Percentiles rank a stretch among this genome's conserved stretches.
These are phyloP conservation scores for Drosophila colorata DNA, from an alignment of 2,888 invertebrate genomes.

Conservation along the genomic window DNA sequence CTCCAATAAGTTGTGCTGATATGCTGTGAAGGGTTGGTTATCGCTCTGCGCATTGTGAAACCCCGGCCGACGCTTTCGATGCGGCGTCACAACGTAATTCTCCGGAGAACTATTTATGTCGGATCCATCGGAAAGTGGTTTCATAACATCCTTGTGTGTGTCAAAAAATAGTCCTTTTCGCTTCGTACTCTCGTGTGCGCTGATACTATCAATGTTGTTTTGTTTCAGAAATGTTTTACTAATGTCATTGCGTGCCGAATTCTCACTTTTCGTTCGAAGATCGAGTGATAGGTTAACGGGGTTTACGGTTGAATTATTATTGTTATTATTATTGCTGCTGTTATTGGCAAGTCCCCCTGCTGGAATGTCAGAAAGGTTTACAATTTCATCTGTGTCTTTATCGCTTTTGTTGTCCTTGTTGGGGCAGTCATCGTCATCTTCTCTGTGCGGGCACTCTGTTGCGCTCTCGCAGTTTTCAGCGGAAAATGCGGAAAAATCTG, in stretches of 20 bases:
- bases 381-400: conserved; percentile 72
- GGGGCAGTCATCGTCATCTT: conserved; percentile 45
- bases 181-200: conserved; percentile 69
- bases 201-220: conserved; percentile 55
- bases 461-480: conserved; percentile 83
- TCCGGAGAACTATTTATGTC: conserved; percentile 91
- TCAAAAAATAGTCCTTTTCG: conserved; percentile 81
- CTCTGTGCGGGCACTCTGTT: conserved; percentile 82
- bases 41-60: conserved; percentile 95
- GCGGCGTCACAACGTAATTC: conserved; percentile 94
- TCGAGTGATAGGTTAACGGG: conserved; percentile 92
- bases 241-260: conserved; percentile 38
- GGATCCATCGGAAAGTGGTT: conserved; percentile 89
- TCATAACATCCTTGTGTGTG: conserved; percentile 88
- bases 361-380: conserved; percentile 73
- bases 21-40: conserved; percentile 94
- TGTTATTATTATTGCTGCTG: conserved; percentile 85
- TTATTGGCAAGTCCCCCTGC: conserved; percentile 63
- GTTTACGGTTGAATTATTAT: conserved; percentile 89
- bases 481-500: conserved; percentile 52
- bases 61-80: conserved; percentile 93
- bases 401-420: conserved; percentile 72
- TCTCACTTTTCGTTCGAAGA: conserved; percentile 87
- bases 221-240: conserved; percentile 57
- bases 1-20: conserved; percentile 91